Evolutionary conservation across 53 echinoderm and acorn worm genomes (phyloP), one percentile per base, ranked within the genome.

Genomic region (Apostichopus leukothele): DNA sequence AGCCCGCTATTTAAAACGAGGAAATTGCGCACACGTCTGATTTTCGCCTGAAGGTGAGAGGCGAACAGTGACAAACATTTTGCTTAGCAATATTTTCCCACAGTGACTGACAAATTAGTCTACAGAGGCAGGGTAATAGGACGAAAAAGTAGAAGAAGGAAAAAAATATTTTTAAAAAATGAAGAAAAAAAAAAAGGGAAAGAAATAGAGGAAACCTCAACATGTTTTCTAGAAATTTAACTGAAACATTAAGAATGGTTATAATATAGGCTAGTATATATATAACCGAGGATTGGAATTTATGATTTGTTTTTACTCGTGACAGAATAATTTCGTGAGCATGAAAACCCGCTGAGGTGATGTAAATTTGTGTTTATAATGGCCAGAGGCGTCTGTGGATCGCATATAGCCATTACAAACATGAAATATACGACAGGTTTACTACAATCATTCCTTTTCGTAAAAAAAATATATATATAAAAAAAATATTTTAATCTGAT

Each of bases 341-440:
- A 81, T 55, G 81, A 81, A 71, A 52, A 81, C 81, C 81, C 81
- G 81, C 81, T 81, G 81, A n/a, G 81, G 81, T 81, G 81, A 81
- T 81, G 81, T 81, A 81, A 81, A 81, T 54, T 81, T 81, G 53
- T 81, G 81, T 81, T 81, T 81, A 81, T 81, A 81, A 81, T 81
- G 81, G 55, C 81, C 81, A 10, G 54, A 20, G 81, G 81, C 81
- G 55, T 54, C 53, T 54, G 14, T n/a, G 6, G 55, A 53, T 81
- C 60, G 55, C 81, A 81, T 81, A 57, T 57, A 59, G 23, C 55
- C 81, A 57, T 51, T 81, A 54, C 59, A 59, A 7, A 81, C 21
- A 81, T 81, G 81, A 81, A 81, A 19, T 55, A 57, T 81, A 39
- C 39, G 21, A 6, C 71, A 71, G 71, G 71, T 71, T 71, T 18